These are phyloP conservation scores for Aporophyla lueneburgensis DNA, from an alignment of 2,888 invertebrate genomes.

Conservation along the genomic window DNA sequence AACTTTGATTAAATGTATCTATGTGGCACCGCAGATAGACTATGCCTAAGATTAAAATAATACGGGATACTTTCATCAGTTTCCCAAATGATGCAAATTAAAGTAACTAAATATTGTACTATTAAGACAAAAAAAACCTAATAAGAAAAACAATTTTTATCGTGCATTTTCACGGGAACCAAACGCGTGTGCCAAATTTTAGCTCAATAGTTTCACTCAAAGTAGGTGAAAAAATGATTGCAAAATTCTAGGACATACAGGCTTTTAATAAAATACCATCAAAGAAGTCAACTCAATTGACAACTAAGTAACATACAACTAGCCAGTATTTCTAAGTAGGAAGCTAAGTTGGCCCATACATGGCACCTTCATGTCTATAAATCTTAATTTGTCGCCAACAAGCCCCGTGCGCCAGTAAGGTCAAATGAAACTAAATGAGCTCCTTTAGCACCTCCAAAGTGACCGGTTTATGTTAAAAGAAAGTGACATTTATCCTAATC, in stretches of 20 bases:
- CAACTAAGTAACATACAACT: neutral
- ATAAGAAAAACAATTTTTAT: too few species aligned
- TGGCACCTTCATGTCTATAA: conserved; percentile 66
- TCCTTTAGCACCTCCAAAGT: conserved; percentile 79
- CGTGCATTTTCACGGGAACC: too few species aligned
- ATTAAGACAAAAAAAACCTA: neutral
- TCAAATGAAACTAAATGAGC: conserved; percentile 81
- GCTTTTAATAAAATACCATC: neutral
- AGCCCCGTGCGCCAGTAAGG: conserved; percentile 73
- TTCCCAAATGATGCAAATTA: neutral
- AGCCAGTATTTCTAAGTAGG: conserved; percentile 6
- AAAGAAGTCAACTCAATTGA: conserved; percentile 18
- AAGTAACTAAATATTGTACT: neutral
- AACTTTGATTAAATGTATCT: too few species aligned
- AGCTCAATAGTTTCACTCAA: too few species aligned
- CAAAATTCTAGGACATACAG: too few species aligned
- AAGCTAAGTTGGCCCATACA: conserved; percentile 35
- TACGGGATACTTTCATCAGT: too few species aligned
- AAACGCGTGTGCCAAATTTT: too few species aligned
- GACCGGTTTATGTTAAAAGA: conserved; percentile 83
- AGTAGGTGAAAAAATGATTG: too few species aligned
- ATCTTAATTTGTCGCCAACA: conserved; percentile 73
- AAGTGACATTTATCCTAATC: conserved; percentile 84
- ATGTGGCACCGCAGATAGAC: too few species aligned
- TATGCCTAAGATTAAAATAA: too few species aligned